Conservation (phyloP, 2,797 vertebrate genomes). For the Spondyliosoma cantharus region DNA sequence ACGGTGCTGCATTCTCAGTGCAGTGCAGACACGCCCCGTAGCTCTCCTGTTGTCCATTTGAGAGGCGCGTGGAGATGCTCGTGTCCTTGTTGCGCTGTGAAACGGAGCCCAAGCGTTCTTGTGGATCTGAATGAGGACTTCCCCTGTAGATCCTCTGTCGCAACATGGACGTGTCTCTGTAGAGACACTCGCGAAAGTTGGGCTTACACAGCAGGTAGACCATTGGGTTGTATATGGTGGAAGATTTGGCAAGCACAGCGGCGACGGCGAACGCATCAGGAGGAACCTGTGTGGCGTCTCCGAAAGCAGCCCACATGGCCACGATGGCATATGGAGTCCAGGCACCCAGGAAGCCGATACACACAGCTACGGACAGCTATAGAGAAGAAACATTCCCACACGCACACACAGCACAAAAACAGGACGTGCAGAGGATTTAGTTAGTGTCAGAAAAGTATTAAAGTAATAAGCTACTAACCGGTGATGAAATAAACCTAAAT, state of each 20-base stretch:
- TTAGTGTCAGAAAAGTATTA: not conserved
- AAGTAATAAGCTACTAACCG: not conserved
- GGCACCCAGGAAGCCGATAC: slow-evolving; percentile 87
- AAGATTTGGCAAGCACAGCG: slow-evolving; percentile 88
- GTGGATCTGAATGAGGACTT: slow-evolving; percentile 52
- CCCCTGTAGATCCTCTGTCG: slow-evolving; percentile 80
- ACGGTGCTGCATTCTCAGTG: slow-evolving; percentile 33
- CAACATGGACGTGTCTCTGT: slow-evolving; percentile 77
- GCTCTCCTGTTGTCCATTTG: slow-evolving; percentile 73
- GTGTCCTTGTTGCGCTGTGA: slow-evolving; percentile 70
- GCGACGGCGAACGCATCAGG: slow-evolving; percentile 85
- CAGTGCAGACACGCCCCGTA: slow-evolving; percentile 75
- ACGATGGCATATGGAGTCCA: slow-evolving; percentile 88
- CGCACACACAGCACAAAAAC: not conserved
- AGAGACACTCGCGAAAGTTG: slow-evolving; percentile 87
- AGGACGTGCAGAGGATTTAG: slow-evolving; percentile 11
- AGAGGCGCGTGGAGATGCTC: slow-evolving; percentile 71
- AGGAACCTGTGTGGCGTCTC: slow-evolving; percentile 80
- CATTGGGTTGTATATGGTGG: slow-evolving; percentile 89
- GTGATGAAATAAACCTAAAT: too few species aligned
- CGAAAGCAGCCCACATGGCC: slow-evolving; percentile 87
- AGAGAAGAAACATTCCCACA: slow-evolving; percentile 59
- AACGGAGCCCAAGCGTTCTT: slow-evolving; percentile 57
- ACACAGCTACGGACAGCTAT: slow-evolving; percentile 88
- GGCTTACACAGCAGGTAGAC: slow-evolving; percentile 89